Conservation (phyloP, 2,113 vertebrate species). For the Cephalopholis sonnerati region DNA sequence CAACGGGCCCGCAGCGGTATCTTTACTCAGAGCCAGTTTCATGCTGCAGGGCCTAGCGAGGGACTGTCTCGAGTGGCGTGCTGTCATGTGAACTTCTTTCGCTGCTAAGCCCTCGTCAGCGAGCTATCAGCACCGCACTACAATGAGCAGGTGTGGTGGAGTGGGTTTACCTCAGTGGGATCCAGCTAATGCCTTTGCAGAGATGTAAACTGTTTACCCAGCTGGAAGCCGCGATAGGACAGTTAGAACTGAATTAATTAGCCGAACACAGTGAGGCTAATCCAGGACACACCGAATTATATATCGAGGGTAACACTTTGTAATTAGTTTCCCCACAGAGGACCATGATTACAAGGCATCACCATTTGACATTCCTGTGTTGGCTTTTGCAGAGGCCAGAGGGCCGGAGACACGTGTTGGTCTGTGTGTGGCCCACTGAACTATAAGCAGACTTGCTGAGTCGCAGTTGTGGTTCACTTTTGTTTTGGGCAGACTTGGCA, state of each 20-base stretch:
- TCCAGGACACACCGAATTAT: slow-evolving; percentile 67
- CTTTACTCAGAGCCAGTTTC: slow-evolving; percentile 19
- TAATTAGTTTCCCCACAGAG: slow-evolving; percentile 73
- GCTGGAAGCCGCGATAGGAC: slow-evolving; percentile 46
- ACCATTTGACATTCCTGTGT: slow-evolving; percentile 59
- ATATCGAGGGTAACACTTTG: slow-evolving; percentile 55
- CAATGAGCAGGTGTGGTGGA: slow-evolving; percentile 53
- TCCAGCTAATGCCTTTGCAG: slow-evolving; percentile 32
- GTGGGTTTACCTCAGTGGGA: slow-evolving; percentile 21
- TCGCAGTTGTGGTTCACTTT: slow-evolving; percentile 45
- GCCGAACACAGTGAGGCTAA: slow-evolving; percentile 62
- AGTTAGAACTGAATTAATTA: slow-evolving; percentile 62
- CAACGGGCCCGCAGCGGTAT: background rate
- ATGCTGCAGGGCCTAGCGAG: background rate
- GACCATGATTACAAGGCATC: slow-evolving; percentile 68
- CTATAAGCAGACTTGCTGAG: slow-evolving; percentile 70
- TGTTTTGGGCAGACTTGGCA: slow-evolving; percentile 42
- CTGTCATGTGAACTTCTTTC: slow-evolving; percentile 15
- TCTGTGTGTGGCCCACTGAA: slow-evolving; percentile 72
- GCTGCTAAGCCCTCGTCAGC: slow-evolving; percentile 31
- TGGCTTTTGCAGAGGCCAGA: slow-evolving; percentile 42
- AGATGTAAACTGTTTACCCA: slow-evolving; percentile 66
- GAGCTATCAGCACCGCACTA: slow-evolving; percentile 36
- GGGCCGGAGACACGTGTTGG: slow-evolving; percentile 57
- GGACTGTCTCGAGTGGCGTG: background rate